Conservation (phyloP, 2,888 invertebrate species). For the Drosophila fulvimacula region DNA sequence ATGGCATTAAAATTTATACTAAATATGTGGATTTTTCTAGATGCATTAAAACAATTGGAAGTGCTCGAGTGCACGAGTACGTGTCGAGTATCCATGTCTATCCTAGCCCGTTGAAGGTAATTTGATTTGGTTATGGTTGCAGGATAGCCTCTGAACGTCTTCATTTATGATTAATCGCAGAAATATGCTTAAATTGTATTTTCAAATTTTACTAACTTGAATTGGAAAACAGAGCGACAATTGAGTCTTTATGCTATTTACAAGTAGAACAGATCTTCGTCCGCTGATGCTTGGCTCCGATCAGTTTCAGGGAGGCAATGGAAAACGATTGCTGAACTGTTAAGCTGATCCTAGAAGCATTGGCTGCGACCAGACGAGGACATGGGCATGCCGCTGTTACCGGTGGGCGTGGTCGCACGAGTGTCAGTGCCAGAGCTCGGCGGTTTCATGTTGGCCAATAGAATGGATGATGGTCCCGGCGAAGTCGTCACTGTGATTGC, state of each 20-base stretch:
- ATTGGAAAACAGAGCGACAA: constrained; percentile 34
- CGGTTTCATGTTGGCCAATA: constrained; percentile 64
- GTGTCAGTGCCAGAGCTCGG: constrained; percentile 37
- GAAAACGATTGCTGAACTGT: constrained; percentile 1
- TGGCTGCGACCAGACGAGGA: constrained; percentile 80
- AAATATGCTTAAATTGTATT: constrained; percentile 44
- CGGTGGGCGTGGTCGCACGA: constrained; percentile 46
- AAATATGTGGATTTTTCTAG: constrained; percentile 50
- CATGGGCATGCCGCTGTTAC: constrained; percentile 67
- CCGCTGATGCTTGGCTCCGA: constrained; percentile 18
- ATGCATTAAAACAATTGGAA: constrained; percentile 53
- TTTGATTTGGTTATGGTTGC: constrained; percentile 42
- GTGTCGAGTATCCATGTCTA: constrained; percentile 9
- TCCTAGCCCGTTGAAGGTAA: constrained; percentile 14
- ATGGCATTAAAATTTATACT: constrained; percentile 58
- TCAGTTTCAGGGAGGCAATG: constrained; percentile 18
- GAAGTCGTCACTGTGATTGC: constrained; percentile 80
- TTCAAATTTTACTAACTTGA: constrained; percentile 55
- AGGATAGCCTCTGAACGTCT: constrained; percentile 54
- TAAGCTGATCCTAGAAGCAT: constrained; percentile 82
- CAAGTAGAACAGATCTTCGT: constrained; percentile 78
- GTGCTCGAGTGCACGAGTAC: constrained; percentile 17
- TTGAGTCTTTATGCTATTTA: constrained; percentile 65
- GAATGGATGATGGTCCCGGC: constrained; percentile 67
- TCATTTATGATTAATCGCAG: constrained; percentile 46